Percentiles rank a stretch among this genome's conserved stretches.
Conservation (phyloP, 2,888 invertebrate species). For the Amorpha juglandis region DNA sequence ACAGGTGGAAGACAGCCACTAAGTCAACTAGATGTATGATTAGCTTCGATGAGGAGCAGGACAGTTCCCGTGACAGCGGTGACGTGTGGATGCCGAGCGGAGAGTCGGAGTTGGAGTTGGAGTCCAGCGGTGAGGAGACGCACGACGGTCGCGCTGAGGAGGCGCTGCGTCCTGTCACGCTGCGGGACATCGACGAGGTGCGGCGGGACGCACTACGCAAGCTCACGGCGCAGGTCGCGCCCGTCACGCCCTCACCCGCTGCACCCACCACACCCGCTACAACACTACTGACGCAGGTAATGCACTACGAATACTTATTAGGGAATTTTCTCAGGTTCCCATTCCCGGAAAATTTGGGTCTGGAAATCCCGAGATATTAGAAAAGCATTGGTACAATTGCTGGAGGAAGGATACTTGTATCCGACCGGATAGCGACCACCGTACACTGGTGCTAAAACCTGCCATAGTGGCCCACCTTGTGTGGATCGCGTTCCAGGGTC, state of each 20-base stretch:
- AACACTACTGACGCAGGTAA: too few relatives aligned
- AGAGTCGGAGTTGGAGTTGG: background rate
- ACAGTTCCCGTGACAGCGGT: background rate
- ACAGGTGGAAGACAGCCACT: background rate
- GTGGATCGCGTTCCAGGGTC: too few relatives aligned
- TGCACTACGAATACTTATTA: too few relatives aligned
- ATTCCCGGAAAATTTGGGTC: too few relatives aligned
- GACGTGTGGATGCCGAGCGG: background rate
- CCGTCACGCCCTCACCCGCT: background rate
- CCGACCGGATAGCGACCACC: too few relatives aligned
- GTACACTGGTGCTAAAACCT: too few relatives aligned
- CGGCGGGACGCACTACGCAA: conserved; percentile 4
- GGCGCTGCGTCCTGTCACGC: conserved; percentile 6
- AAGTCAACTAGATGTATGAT: background rate
- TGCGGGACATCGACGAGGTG: conserved; percentile 19
- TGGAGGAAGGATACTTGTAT: too few relatives aligned
- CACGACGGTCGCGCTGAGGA: background rate
- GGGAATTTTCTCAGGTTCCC: too few relatives aligned
- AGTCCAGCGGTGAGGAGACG: background rate
- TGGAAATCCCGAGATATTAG: too few relatives aligned
- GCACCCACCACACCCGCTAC: background rate
- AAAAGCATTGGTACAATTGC: too few relatives aligned
- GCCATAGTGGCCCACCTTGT: too few relatives aligned
- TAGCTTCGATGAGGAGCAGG: background rate
- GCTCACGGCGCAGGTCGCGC: conserved; percentile 19